Base-by-base conservation (phyloP, 2,888 invertebrate genomes). In the Latheticus oryzae region DNA sequence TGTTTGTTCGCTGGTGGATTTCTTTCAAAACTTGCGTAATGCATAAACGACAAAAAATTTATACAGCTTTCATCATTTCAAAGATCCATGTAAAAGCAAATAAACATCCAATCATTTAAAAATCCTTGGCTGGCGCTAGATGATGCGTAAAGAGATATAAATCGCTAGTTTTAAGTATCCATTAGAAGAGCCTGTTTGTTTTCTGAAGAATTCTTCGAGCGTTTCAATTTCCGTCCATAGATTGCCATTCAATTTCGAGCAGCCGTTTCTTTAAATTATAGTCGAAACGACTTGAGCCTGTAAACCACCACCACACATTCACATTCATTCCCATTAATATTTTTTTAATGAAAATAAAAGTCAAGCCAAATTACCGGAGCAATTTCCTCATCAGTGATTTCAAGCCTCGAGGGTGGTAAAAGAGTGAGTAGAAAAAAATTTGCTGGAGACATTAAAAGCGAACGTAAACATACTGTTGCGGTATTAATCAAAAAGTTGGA, bases 161-260 rank as follows among this genome's bases (percentile, higher is more conserved):
- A 48, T 48, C 48, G 50, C 28, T 37, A 50, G 37, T 50, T 50
- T 50, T 50, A 38, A 37, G 50, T 24, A 38, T 13, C 50, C 50
- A 50, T 50, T 50, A 38, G 38, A 17, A 37, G n/a, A 23, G 37
- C 11, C 37, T 26, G 50, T 38, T 50, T 50, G 50, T 50, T 50
- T 50, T 50, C 38, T 37, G 50, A 50, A 50, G 50, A 50, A 50
- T 50, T 50, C 30, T 26, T 28, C 7, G 50, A 50, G 50, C 37
- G 50, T 38, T 50, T 38, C 50, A 50, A 50, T 50, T 50, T 50
- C 50, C 50, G 37, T 38, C 50, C 50, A 38, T 38, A 50, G 50
- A 50, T 50, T 50, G 50, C 38, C 37, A 50, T 37, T 50, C 50
- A 38, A 50, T 50, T 50, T 26, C 37, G 12, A 17, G 28, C 50